Evolutionary conservation across 1,140 invertebrate genomes (phyloP).

Genomic region (Drosophila bipectinata): DNA sequence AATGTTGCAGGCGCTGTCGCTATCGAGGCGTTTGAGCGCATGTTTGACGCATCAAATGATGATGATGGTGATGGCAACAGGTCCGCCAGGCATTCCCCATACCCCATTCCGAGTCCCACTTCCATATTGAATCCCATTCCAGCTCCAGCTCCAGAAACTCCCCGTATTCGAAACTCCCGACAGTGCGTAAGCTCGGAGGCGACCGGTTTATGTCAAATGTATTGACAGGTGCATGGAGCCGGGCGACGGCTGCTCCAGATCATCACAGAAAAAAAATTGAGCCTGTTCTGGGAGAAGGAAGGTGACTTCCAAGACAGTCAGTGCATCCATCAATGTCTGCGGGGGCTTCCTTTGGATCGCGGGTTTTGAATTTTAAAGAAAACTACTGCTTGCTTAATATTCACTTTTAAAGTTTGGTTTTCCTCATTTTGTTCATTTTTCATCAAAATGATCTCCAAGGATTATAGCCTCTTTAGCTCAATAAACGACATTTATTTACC

Average conservation of each 20-base stretch:
- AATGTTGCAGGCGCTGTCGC: slow-evolving; percentile 24
- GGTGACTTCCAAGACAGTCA: slow-evolving; percentile 35
- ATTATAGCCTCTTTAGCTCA: not conserved
- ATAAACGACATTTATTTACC: not conserved
- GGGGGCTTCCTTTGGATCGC: slow-evolving; percentile 15
- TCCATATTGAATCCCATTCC: slow-evolving; percentile 29
- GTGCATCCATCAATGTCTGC: slow-evolving; percentile 40
- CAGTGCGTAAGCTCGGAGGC: slow-evolving; percentile 70
- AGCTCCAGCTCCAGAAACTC: slow-evolving; percentile 34
- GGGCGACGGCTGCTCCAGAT: slow-evolving; percentile 67
- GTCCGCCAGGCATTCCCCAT: slow-evolving; percentile 51
- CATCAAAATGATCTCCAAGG: not conserved
- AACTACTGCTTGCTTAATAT: not conserved
- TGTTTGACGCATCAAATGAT: slow-evolving; percentile 75
- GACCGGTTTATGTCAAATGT: slow-evolving; percentile 80
- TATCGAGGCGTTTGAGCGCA: slow-evolving; percentile 76
- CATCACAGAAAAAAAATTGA: slow-evolving; percentile 37
- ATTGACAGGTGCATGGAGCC: slow-evolving; percentile 72
- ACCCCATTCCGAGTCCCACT: slow-evolving; percentile 31
- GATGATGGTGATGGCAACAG: slow-evolving; percentile 57
- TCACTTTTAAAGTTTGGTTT: no score
- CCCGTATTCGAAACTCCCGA: slow-evolving; percentile 41
- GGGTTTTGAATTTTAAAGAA: slow-evolving; percentile 13
- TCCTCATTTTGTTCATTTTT: no score
- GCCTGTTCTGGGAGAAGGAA: slow-evolving; percentile 24